Conservation (phyloP, 2,113 vertebrate species). For the Mionectes macconnelli region DNA sequence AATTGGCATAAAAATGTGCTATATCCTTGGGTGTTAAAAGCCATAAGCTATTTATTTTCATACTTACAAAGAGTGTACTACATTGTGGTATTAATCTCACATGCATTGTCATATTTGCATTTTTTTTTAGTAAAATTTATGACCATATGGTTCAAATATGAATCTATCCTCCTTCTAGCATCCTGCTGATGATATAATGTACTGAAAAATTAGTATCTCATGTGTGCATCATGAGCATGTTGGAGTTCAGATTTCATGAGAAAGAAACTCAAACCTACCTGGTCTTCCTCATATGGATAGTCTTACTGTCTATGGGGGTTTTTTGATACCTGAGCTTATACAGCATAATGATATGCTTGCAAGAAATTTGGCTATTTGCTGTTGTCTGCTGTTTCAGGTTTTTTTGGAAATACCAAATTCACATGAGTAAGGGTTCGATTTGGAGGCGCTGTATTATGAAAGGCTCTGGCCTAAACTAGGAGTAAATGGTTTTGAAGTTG, state of each 20-base stretch:
- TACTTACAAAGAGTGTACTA: constrained; percentile 11
- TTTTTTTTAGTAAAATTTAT: constrained; percentile 3
- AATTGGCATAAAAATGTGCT: constrained; percentile 16
- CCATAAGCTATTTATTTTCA: constrained; percentile 45
- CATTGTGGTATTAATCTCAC: neutral
- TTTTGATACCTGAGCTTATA: neutral
- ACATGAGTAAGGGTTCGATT: neutral
- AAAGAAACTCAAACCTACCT: neutral
- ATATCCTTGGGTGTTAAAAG: constrained; percentile 44
- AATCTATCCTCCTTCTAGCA: neutral
- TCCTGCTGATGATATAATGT: neutral
- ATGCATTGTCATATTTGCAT: neutral
- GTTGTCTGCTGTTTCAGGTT: too few relatives aligned
- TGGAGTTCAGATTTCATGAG: neutral
- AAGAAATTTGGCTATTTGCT: neutral
- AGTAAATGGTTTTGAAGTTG: neutral
- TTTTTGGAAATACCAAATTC: neutral
- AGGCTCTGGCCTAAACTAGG: neutral
- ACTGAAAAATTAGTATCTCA: neutral
- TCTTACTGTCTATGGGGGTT: neutral
- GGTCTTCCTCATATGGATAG: neutral
- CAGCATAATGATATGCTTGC: neutral
- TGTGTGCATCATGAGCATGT: neutral
- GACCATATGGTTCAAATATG: constrained; percentile 7
- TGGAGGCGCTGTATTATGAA: neutral